Evolutionary conservation across 2,888 invertebrate species (phyloP).

Genomic region (Cecidostiba fungosa): DNA sequence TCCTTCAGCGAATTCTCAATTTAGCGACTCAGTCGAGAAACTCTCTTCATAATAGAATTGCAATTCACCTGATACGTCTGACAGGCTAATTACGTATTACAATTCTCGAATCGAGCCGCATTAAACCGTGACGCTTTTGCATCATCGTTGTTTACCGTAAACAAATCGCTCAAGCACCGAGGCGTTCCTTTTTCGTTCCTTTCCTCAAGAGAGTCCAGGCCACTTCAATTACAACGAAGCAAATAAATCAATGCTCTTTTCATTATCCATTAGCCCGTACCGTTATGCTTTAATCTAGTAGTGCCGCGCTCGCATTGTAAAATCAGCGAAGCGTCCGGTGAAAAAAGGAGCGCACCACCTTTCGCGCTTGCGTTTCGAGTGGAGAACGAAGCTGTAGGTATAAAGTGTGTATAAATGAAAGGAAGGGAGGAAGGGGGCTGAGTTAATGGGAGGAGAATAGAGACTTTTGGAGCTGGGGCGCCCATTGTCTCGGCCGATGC

Average conservation of each 20-base stretch:
- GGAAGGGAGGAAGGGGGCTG: neutral
- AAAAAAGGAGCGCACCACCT: neutral
- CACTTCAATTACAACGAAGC: constrained; percentile 20
- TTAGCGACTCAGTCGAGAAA: neutral
- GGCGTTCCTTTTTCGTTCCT: neutral
- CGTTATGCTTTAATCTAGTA: constrained; percentile 36
- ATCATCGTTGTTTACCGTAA: constrained; percentile 19
- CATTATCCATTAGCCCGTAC: constrained; percentile 37
- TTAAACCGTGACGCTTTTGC: neutral
- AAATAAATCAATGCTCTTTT: constrained; percentile 37
- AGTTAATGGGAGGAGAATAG: constrained; percentile 58
- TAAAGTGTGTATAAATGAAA: neutral
- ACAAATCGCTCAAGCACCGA: constrained; percentile 1
- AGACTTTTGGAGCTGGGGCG: constrained; percentile 50
- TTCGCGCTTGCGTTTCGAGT: neutral
- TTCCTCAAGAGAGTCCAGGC: neutral
- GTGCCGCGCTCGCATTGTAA: constrained; percentile 4
- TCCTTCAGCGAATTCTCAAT: neutral
- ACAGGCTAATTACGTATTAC: neutral
- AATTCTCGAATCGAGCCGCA: neutral
- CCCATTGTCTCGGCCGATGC: constrained; percentile 51
- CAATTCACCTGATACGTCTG: constrained; percentile 6
- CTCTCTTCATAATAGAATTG: neutral
- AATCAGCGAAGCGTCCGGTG: constrained; percentile 11
- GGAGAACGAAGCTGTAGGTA: constrained; percentile 1